phyloP scores from a whole-genome alignment of 2,888 invertebrate species.

The Galerucella calmariensis region DNA sequence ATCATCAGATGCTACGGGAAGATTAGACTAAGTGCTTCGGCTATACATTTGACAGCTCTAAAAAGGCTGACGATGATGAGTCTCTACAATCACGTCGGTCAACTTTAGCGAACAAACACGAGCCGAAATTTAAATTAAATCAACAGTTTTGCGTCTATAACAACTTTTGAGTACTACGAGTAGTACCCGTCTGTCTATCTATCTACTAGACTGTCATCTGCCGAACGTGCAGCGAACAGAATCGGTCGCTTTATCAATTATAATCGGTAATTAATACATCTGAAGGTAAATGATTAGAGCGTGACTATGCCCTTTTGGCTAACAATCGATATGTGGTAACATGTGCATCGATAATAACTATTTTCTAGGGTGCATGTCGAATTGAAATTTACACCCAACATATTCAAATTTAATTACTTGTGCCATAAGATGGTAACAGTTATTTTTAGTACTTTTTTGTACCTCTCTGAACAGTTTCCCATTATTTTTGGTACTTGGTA shows the following conservation, averaged over 20 bases:
- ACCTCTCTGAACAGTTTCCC: no score
- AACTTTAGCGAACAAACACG: conserved; percentile 26
- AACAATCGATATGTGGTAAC: conserved; percentile 48
- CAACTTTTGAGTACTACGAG: conserved; percentile 3
- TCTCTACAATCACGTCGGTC: conserved; percentile 36
- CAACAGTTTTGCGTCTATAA: not conserved
- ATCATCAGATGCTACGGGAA: conserved; percentile 41
- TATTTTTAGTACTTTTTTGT: no score
- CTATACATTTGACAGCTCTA: conserved; percentile 43
- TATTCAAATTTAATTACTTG: not conserved
- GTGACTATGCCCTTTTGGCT: conserved; percentile 57
- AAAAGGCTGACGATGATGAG: conserved; percentile 40
- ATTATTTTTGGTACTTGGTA: no score
- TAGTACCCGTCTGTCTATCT: conserved; percentile 11
- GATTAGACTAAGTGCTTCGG: conserved; percentile 48
- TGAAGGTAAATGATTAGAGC: conserved; percentile 60
- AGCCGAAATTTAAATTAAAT: not conserved
- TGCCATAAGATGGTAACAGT: not conserved
- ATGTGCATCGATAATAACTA: conserved; percentile 32
- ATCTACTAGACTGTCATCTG: conserved; percentile 39
- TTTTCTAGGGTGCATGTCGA: conserved; percentile 1
- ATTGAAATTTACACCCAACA: not conserved
- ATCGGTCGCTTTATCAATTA: conserved; percentile 56
- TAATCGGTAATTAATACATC: conserved; percentile 61
- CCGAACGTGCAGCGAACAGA: conserved; percentile 25